phyloP scores from a whole-genome alignment of 2,888 invertebrate species.

The Tinea trinotella region DNA sequence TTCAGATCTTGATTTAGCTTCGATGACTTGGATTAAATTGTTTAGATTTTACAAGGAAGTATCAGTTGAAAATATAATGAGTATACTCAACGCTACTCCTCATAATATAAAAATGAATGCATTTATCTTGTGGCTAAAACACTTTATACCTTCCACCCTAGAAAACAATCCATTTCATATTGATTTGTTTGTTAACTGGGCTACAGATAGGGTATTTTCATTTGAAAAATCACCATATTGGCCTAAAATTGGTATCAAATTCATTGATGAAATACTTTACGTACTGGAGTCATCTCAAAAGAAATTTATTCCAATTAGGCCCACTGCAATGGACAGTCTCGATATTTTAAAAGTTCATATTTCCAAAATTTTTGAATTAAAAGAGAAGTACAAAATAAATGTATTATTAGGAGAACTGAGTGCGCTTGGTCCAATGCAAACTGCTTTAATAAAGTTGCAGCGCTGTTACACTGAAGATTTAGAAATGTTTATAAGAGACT shows the following conservation, averaged over 20 bases:
- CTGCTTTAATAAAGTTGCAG: conserved; percentile 58
- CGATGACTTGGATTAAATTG: conserved; percentile 62
- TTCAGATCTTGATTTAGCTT: conserved; percentile 57
- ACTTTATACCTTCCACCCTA: conserved; percentile 52
- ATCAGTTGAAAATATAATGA: conserved; percentile 38
- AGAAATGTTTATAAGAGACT: conserved; percentile 47
- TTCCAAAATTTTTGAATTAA: conserved; percentile 51
- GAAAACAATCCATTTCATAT: conserved; percentile 58
- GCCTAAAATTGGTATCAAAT: conserved; percentile 66
- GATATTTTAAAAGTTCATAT: conserved; percentile 53
- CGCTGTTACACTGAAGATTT: conserved; percentile 67
- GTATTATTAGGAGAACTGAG: conserved; percentile 55
- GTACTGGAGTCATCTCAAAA: conserved; percentile 51
- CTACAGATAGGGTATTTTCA: conserved; percentile 54
- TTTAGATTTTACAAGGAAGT: conserved; percentile 40
- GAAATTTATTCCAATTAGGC: conserved; percentile 43
- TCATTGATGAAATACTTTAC: conserved; percentile 47
- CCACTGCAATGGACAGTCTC: conserved; percentile 58
- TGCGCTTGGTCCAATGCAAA: conserved; percentile 53
- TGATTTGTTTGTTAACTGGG: conserved; percentile 63
- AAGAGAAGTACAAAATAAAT: conserved; percentile 63
- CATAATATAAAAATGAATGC: conserved; percentile 55
- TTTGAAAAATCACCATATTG: conserved; percentile 61
- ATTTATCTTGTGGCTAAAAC: conserved; percentile 58
- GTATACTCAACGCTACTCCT: conserved; percentile 51